Conservation (phyloP, 35 echinoderm and acorn worm species). For the Diadema setosum region DNA sequence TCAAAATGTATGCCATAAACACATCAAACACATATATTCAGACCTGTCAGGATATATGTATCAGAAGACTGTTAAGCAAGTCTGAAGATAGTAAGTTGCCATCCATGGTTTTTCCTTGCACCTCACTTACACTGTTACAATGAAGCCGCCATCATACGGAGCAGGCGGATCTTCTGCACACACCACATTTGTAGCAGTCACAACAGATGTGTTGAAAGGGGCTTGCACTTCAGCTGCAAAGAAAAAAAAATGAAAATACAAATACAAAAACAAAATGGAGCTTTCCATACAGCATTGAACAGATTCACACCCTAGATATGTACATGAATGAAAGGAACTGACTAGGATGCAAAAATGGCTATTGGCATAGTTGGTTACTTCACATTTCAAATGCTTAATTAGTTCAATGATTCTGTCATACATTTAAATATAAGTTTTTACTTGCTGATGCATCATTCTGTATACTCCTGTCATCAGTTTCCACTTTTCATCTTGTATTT, state of each 20-base stretch:
- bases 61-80: not conserved
- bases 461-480: no score
- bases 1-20: not conserved
- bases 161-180: not conserved
- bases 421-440: not conserved
- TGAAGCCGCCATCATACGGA: not conserved
- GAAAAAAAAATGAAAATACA: not conserved
- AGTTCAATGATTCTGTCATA: not conserved
- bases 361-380: not conserved
- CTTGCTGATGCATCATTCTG: no score
- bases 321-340: no score
- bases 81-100: not conserved
- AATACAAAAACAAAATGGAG: not conserved
- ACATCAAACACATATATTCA: not conserved
- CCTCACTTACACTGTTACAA: not conserved
- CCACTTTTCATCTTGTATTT: no score
- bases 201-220: not conserved
- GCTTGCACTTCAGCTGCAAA: not conserved
- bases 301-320: no score
- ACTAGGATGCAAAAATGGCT: not conserved
- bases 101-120: not conserved
- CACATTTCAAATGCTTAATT: not conserved
- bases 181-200: not conserved
- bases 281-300: no score
- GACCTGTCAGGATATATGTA: not conserved